Conservation (phyloP, 2,113 vertebrate species). For the Clupea harengus region DNA sequence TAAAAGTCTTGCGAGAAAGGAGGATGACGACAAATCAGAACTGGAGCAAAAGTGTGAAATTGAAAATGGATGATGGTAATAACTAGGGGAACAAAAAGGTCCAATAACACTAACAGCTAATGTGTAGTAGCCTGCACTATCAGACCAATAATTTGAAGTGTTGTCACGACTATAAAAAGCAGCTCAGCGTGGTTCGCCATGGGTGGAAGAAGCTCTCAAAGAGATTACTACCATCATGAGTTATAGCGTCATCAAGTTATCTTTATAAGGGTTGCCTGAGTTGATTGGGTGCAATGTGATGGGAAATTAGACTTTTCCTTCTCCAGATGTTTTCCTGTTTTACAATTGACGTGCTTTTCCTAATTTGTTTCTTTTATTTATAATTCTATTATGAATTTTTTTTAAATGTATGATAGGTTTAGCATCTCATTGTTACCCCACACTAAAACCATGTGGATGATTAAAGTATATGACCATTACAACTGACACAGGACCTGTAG, state of each 20-base stretch:
- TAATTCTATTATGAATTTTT: not conserved
- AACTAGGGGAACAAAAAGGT: not conserved
- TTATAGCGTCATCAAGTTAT: not conserved
- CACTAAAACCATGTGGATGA: not conserved
- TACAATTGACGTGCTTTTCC: no score
- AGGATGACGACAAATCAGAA: not conserved
- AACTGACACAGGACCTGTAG: no score
- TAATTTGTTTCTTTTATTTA: no score
- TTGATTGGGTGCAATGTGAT: not conserved
- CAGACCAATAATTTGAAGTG: not conserved
- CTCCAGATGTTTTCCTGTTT: no score
- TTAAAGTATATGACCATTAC: no score
- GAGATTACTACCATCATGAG: constrained; percentile 2
- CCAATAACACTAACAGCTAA: not conserved
- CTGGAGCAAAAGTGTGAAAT: not conserved
- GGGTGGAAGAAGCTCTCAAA: not conserved
- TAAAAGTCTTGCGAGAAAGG: not conserved
- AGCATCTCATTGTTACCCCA: not conserved
- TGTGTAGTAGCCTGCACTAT: not conserved
- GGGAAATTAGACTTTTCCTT: not conserved
- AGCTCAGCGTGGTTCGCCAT: no score
- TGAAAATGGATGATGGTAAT: not conserved
- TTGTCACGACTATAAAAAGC: not conserved
- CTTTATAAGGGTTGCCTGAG: not conserved
- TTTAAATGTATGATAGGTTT: not conserved